Percentiles rank a stretch among this genome's conserved stretches.
Conservation (phyloP, 2,797 vertebrate species). For the Anisognathus igniventris region DNA sequence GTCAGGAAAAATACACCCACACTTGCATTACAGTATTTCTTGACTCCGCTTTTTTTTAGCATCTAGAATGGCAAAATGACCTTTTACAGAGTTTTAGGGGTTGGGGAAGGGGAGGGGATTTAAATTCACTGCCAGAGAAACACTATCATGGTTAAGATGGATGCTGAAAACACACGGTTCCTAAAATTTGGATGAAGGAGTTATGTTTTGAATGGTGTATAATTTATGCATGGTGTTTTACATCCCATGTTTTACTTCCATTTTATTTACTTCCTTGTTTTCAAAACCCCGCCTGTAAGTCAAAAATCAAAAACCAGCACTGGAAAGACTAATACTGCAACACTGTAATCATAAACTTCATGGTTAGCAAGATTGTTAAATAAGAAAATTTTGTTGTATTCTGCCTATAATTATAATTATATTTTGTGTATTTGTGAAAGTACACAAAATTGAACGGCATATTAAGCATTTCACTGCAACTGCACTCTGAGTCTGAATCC, state of each 20-base stretch:
- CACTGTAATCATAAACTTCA: not conserved
- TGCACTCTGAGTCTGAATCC: not conserved
- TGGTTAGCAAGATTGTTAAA: not conserved
- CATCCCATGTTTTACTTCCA: not conserved
- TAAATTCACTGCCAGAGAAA: not conserved
- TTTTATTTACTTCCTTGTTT: not conserved
- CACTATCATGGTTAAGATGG: not conserved
- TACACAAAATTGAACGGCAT: not conserved
- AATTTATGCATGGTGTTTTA: not conserved
- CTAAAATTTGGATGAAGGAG: not conserved
- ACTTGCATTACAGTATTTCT: not conserved
- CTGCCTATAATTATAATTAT: not conserved
- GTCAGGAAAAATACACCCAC: not conserved
- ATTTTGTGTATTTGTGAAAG: not conserved
- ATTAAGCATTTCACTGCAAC: not conserved
- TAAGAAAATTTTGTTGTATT: not conserved
- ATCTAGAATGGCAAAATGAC: not conserved
- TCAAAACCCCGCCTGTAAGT: not conserved
- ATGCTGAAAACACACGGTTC: not conserved
- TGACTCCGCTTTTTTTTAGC: not conserved
- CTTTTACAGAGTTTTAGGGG: not conserved
- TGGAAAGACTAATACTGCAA: not conserved
- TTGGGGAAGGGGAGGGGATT: fast-evolving
- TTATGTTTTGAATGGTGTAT: not conserved
- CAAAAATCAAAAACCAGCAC: not conserved